Base-by-base conservation (phyloP, 2,888 invertebrate genomes). In the Rhorus exstirpatorius region DNA sequence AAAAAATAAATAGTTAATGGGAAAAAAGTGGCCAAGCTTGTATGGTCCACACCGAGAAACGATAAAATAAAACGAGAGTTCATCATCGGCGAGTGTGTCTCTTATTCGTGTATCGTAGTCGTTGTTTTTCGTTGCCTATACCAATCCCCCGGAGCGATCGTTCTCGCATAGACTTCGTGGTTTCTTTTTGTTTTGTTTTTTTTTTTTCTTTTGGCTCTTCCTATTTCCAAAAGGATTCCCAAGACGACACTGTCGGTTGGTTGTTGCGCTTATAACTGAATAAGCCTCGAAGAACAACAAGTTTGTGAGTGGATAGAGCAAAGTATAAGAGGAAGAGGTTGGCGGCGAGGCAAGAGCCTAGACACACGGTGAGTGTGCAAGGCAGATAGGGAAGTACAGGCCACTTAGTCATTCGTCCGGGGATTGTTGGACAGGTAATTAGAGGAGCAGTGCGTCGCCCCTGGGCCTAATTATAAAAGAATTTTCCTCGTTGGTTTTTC, bases 401-500 rank as follows among this genome's bases (percentile, higher is more conserved):
- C 87, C 90, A 91, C 90, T 92, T 90, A 88, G 86, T 90, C 90
- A 89, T 89, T 92, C 89, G 88, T 76, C 79, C 86, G 83, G 87
- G 87, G 87, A 91, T 91, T 91, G 91, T 92, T 89, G 89, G 91
- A 91, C 90, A 88, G 89, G 90, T 92, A 92, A 92, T 92, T 92
- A 92, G 91, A 90, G 90, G 87, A 91, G 91, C 88, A 46, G 60
- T 90, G 89, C 88, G 89, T 90, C 88, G 91, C 92, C 91, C 86
- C 87, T 88, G 91, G 92, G 91, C 91, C 90, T 92, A 92, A 92
- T 92, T 92, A 92, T 91, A 91, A 91, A 91, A 89, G 87, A 85
- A 85, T 82, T 79, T 80, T 31, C 83, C 77, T 70, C 72, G 58
- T 70, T 55, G 60, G 75, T 53, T 21, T 74, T 83, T 76, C 72